phyloP scores from a whole-genome alignment of 2,888 invertebrate genomes.

The Furcula furcula region DNA sequence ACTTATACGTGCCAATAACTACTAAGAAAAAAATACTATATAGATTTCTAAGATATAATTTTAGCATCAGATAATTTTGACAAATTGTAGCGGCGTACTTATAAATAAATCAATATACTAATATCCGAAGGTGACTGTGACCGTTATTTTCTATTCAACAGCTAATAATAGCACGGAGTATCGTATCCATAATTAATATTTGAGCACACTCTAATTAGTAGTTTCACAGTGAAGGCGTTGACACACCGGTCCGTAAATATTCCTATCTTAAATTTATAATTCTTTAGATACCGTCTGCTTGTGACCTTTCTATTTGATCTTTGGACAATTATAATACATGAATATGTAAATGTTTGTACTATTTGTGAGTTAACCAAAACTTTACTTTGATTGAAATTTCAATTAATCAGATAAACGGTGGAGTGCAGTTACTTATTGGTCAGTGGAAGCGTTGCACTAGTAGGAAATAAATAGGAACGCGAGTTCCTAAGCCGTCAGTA shows the following conservation, averaged over 20 bases:
- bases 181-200: conserved; percentile 28
- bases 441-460: no score
- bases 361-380: background rate
- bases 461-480: no score
- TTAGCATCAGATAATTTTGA: no score
- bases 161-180: conserved; percentile 14
- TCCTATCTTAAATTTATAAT: conserved; percentile 28
- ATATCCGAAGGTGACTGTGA: background rate
- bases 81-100: background rate
- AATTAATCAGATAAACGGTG: background rate
- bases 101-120: background rate
- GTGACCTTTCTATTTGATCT: conserved; percentile 29
- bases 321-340: conserved; percentile 15
- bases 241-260: conserved; percentile 30
- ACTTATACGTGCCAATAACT: no score
- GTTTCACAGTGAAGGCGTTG: conserved; percentile 32
- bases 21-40: no score
- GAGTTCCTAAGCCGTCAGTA: no score
- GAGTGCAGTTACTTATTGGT: background rate
- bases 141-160: conserved; percentile 16
- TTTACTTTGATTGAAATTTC: background rate
- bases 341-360: background rate
- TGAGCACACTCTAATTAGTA: conserved; percentile 31
- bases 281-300: conserved; percentile 19
- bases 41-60: no score